Evolutionary conservation across 2,888 invertebrate genomes (phyloP).

Genomic region (Agriopis leucophaearia): DNA sequence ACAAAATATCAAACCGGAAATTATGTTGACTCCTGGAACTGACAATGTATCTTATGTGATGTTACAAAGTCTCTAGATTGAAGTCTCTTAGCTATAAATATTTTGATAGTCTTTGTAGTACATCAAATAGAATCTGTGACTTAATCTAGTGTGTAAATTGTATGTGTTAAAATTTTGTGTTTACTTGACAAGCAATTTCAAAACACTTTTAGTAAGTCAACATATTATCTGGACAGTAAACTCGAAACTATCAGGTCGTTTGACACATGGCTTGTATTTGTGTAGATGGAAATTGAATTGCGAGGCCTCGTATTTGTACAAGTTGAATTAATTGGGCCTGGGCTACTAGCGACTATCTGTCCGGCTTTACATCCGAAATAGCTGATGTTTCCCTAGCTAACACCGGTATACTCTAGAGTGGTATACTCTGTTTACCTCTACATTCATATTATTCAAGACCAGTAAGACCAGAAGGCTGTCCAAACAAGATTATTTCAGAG

Average conservation of each 20-base stretch:
- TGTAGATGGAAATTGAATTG: slow-evolving; percentile 25
- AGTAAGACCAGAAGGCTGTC: no score
- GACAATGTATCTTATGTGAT: background rate
- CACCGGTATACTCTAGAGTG: background rate
- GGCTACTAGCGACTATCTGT: background rate
- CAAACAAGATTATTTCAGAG: no score
- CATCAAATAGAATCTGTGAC: background rate
- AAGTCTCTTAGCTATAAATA: background rate
- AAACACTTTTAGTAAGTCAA: slow-evolving; percentile 7
- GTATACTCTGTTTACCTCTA: background rate
- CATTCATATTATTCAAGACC: background rate
- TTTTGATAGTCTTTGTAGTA: background rate
- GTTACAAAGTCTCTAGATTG: slow-evolving; percentile 4
- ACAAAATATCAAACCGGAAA: slow-evolving; percentile 12
- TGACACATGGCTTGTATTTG: slow-evolving; percentile 25
- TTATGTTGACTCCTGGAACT: background rate
- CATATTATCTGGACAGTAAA: slow-evolving; percentile 2
- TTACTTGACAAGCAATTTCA: background rate
- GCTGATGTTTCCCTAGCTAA: background rate
- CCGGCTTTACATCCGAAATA: slow-evolving; percentile 7
- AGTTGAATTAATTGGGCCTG: slow-evolving; percentile 24
- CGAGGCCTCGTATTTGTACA: slow-evolving; percentile 19
- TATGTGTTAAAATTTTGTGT: background rate
- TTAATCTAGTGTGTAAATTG: no score
- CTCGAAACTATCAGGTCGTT: slow-evolving; percentile 10